Percentiles rank a stretch among this genome's conserved stretches.
phyloP scores from a whole-genome alignment of 1,140 invertebrate species.

The Papilio machaon region DNA sequence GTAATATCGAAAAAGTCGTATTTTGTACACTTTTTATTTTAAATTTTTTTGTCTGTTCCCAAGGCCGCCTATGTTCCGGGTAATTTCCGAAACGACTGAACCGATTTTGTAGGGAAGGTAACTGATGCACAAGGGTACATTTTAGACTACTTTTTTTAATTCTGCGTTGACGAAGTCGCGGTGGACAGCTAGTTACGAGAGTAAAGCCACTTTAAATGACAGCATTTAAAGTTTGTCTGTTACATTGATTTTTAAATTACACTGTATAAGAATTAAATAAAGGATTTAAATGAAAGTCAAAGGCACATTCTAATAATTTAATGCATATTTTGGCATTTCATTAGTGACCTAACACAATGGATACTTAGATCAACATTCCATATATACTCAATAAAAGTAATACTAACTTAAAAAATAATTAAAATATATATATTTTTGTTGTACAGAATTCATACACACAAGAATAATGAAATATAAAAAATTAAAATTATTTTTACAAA shows the following conservation, averaged over 20 bases:
- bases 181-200: too few species aligned
- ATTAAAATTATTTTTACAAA: neutral
- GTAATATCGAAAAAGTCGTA: too few species aligned
- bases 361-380: slow-evolving; percentile 41
- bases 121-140: too few species aligned
- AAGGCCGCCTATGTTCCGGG: too few species aligned
- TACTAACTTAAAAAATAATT: neutral
- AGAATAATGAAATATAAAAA: neutral
- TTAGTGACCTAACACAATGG: slow-evolving; percentile 44
- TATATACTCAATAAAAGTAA: neutral
- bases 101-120: too few species aligned
- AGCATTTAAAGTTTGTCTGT: too few species aligned
- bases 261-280: slow-evolving; percentile 31
- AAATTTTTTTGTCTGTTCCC: too few species aligned
- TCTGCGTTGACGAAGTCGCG: too few species aligned
- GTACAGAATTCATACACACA: neutral
- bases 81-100: too few species aligned
- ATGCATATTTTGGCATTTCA: slow-evolving; percentile 47
- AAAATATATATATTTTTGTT: neutral
- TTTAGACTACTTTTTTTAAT: too few species aligned
- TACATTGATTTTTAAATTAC: neutral
- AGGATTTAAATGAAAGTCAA: neutral
- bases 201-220: too few species aligned
- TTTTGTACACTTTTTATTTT: too few species aligned
- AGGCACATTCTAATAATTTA: slow-evolving; percentile 31